Conservation (phyloP, 2,113 vertebrate species). For the Cyprinodon brontotheroides region DNA sequence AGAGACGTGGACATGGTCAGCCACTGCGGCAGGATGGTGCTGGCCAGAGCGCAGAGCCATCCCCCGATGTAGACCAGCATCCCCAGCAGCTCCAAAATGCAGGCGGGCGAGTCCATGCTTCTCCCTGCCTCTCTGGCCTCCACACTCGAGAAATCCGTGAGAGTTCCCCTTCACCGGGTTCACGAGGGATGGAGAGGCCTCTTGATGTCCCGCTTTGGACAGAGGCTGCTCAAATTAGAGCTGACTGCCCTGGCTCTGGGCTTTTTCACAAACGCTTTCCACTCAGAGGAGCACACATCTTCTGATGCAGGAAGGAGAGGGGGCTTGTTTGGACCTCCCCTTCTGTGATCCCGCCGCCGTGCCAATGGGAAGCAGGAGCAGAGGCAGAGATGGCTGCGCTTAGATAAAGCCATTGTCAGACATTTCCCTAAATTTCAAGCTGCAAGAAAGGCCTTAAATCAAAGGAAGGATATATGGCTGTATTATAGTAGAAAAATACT, state of each 20-base stretch:
- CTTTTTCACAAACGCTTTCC: slow-evolving; percentile 54
- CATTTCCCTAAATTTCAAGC: slow-evolving; percentile 22
- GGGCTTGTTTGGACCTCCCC: slow-evolving; percentile 67
- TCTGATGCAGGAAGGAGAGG: slow-evolving; percentile 60
- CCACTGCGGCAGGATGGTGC: slow-evolving; percentile 78
- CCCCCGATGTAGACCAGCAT: slow-evolving; percentile 72
- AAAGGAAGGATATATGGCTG: slow-evolving; percentile 53
- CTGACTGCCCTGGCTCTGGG: slow-evolving; percentile 39
- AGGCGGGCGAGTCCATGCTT: slow-evolving; percentile 65
- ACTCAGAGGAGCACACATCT: slow-evolving; percentile 71
- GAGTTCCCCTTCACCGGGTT: slow-evolving; percentile 36
- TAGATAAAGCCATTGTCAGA: slow-evolving; percentile 40
- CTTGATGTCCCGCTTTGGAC: slow-evolving; percentile 12
- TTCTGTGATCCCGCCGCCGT: slow-evolving; percentile 55
- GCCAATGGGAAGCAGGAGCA: slow-evolving; percentile 66
- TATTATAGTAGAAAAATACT: slow-evolving; percentile 25
- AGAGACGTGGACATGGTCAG: slow-evolving; percentile 77
- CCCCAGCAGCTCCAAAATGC: slow-evolving; percentile 73
- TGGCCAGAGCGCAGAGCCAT: slow-evolving; percentile 76
- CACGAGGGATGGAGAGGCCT: slow-evolving; percentile 45
- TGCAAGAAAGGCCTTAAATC: slow-evolving; percentile 54
- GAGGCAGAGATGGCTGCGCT: slow-evolving; percentile 41
- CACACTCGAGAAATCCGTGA: slow-evolving; percentile 43
- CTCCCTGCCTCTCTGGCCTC: slow-evolving; percentile 33
- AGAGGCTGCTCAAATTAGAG: slow-evolving; percentile 39